A percentile compares a stretch with the other conserved stretches of the same genome.
Evolutionary conservation across 2,113 vertebrate species (phyloP).

Genomic region (Carassius auratus): DNA sequence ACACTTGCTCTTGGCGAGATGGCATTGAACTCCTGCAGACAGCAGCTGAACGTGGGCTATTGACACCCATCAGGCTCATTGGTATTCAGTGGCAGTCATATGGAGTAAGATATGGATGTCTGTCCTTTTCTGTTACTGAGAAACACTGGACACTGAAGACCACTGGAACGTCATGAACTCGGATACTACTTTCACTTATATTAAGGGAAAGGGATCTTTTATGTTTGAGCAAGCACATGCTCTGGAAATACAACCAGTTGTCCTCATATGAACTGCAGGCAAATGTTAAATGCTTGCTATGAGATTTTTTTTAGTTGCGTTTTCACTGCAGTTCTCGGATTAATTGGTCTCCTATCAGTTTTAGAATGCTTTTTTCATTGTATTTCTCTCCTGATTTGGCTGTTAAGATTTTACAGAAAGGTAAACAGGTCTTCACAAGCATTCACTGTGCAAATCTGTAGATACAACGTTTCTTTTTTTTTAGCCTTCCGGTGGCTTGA

Average conservation of each 20-base stretch:
- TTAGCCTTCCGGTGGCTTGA: background rate
- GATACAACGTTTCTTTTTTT: background rate
- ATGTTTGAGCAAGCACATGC: background rate
- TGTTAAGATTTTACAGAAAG: background rate
- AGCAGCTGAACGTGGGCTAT: background rate
- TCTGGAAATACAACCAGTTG: background rate
- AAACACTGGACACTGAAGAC: background rate
- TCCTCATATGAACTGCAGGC: background rate
- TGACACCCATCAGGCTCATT: background rate
- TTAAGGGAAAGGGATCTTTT: background rate
- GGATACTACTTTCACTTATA: background rate
- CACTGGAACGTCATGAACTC: background rate
- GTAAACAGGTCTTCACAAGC: background rate
- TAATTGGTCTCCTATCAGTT: background rate
- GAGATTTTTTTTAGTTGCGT: background rate
- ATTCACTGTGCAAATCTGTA: background rate
- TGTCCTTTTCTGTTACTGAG: too few relatives aligned
- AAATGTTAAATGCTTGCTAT: background rate
- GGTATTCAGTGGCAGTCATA: constrained; percentile 27
- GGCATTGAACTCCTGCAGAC: background rate
- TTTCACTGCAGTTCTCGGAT: background rate
- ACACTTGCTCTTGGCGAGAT: background rate
- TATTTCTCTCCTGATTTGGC: background rate
- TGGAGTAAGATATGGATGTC: background rate
- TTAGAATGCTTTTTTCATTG: background rate